Base-by-base conservation (phyloP, 2,113 vertebrate species). In the Ptilonorhynchus violaceus region DNA sequence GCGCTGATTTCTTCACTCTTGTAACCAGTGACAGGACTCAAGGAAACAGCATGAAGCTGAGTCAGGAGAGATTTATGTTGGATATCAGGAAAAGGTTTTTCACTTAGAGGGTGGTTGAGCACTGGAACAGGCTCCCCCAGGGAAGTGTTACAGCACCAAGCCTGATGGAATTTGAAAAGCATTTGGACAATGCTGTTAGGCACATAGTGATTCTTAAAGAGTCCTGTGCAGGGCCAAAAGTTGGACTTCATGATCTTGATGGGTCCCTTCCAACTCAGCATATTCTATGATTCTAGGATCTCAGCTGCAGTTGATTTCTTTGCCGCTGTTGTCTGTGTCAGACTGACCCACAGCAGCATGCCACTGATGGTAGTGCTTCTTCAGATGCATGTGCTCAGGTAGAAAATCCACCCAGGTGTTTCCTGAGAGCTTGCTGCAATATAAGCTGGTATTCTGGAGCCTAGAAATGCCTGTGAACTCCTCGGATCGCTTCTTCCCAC, bases 401-500 rank as follows among this genome's bases (percentile, higher is more conserved):
- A 95, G 89, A 92, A 94, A 88, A 53, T 87, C 49, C 64, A 81
- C 59, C 47, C 95, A 81, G 59, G 88, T 88, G 73, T 44, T 95
- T 94, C 90, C 89, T 93, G 95, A 73, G 84, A 82, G 66, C 70
- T 89, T 92, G 69, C 68, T 97, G 95, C 96, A 95, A 37, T 89
- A 37, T 35, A 89, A 79, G 82, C 90, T 91, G 76, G 67, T 85
- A 47, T 87, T 84, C 53, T 73, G 67, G 90, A 90, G 95, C 82
- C 88, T 94, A 92, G 88, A 96, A 95, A 72, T 81, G 92, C 87
- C 93, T 97, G 96, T 97, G 92, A 98, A 97, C 95, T 92, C 66
- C 83, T 97, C 17, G 2, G 52, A 88, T 75, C 5, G 8, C 78
- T 91, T 96, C 93, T 96, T 94, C 87, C 95, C 94, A 96, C 96